These are phyloP conservation scores for Chrysoperla carnea DNA, from an alignment of 1,140 invertebrate genomes.

Conservation along the genomic window DNA sequence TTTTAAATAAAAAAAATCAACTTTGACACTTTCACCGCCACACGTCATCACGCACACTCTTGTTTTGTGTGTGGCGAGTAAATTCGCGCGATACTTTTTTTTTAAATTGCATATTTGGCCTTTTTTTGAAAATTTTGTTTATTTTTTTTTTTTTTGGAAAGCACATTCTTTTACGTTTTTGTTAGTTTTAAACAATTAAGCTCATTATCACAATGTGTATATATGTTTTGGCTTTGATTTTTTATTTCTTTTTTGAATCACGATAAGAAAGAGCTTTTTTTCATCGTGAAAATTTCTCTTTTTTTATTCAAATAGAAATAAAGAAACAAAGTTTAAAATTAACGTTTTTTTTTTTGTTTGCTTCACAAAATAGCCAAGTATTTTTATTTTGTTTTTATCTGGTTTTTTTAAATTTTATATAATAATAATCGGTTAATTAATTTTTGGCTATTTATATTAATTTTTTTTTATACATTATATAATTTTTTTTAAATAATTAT, in stretches of 20 bases:
- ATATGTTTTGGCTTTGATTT: not conserved
- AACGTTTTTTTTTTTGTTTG: conserved; percentile 8
- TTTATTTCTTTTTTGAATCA: too few species aligned
- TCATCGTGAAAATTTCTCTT: too few species aligned
- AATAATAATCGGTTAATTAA: conserved; percentile 10
- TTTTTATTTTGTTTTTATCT: conserved; percentile 9
- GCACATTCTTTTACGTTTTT: not conserved
- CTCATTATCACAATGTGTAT: not conserved
- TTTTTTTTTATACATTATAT: not conserved
- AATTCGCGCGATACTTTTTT: not conserved
- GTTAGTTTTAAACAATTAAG: not conserved
- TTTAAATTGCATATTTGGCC: not conserved
- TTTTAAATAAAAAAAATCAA: not conserved
- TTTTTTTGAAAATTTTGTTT: not conserved
- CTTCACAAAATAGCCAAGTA: conserved; percentile 11
- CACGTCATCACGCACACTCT: not conserved
- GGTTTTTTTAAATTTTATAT: conserved; percentile 15
- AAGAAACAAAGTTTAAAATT: too few species aligned
- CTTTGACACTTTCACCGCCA: not conserved
- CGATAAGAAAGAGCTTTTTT: too few species aligned
- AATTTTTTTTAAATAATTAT: not conserved
- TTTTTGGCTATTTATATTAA: not conserved
- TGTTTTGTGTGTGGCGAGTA: not conserved
- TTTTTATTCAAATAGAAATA: too few species aligned
- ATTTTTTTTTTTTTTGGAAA: not conserved